Base-by-base conservation (phyloP, 2,888 invertebrate species). In the Zygaena filipendulae region DNA sequence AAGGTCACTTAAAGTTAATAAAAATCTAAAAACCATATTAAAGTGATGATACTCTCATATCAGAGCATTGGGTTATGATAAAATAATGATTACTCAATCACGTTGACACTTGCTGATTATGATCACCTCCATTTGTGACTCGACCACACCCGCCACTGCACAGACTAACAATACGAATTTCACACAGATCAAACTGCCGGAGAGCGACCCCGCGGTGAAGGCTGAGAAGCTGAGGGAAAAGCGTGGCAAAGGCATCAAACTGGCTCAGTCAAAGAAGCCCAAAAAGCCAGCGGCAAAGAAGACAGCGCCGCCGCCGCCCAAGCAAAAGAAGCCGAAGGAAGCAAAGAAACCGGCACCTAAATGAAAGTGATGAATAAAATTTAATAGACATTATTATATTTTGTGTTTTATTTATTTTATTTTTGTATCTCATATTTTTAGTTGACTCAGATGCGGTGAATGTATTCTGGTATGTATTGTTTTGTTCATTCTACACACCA, bases 51-150 rank as follows among this genome's bases (percentile, higher is more conserved):
- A 67, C 36, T 42, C 67, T 70, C 60, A 67, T 42, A 36, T 58
- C 72, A 77, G 77, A 79, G 77, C 77, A 79, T 79, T 79, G 77
- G 77, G 77, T 77, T 77, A 77, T 79, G 77, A 77, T 2, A 1
- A 16, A 30, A 42, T 52, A 39, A 57, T 77, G 77, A 77, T 79
- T 77, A 72, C 74, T 40, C 39, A 34, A 52, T 45, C 66, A 77
- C 74, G 72, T 77, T 79, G 79, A 77, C 79, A 59, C 36, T 26
- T 45, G 33, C 77, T 75, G 75, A 75, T 5, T 3, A 13, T 2
- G 2, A n/a, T n/a, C n/a, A n/a, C n/a, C n/a, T 9, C 8, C 12
- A 12, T 5, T 11, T 29, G 21, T 19, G 18, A 20, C 10, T 6
- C 18, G 11, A n/a, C 6, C 13, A 2, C 3, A 4, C n/a, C 21